phyloP scores from a whole-genome alignment of 2,113 vertebrate genomes.

The Perccottus glenii region DNA sequence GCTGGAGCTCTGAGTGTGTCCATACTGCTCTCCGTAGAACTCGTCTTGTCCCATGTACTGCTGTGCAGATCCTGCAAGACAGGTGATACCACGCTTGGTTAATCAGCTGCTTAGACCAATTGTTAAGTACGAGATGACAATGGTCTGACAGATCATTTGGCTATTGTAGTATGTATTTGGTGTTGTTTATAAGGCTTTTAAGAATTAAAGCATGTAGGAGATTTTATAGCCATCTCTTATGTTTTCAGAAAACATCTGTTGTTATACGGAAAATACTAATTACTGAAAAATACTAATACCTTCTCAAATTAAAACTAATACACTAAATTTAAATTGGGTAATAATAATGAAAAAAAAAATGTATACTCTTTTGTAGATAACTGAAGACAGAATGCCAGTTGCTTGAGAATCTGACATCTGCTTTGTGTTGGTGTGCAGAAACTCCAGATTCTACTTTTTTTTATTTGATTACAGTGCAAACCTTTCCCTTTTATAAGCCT shows the following conservation, averaged over 20 bases:
- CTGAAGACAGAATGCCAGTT: neutral
- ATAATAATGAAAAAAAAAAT: too few relatives aligned
- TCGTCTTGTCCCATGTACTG: conserved; percentile 96
- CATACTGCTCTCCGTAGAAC: conserved; percentile 94
- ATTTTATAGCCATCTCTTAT: too few relatives aligned
- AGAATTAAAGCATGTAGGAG: too few relatives aligned
- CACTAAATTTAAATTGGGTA: too few relatives aligned
- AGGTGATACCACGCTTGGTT: conserved; percentile 68
- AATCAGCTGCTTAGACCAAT: conserved; percentile 58
- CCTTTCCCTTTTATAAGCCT: conserved; percentile 8
- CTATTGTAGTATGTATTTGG: neutral
- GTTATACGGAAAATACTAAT: too few relatives aligned
- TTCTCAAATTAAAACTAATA: too few relatives aligned
- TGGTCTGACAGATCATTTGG: conserved; percentile 10
- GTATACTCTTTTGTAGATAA: neutral
- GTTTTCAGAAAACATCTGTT: too few relatives aligned
- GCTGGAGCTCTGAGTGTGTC: conserved; percentile 88
- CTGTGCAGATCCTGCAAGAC: conserved; percentile 88
- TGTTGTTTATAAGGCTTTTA: too few relatives aligned
- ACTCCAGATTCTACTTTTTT: conserved; percentile 64
- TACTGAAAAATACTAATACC: too few relatives aligned
- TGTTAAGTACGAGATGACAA: conserved; percentile 27
- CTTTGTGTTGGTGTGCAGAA: conserved; percentile 72
- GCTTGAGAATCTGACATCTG: conserved; percentile 35
- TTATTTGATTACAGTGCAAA: neutral